Conservation (phyloP, 2,888 invertebrate genomes). For the Troides aeacus region DNA sequence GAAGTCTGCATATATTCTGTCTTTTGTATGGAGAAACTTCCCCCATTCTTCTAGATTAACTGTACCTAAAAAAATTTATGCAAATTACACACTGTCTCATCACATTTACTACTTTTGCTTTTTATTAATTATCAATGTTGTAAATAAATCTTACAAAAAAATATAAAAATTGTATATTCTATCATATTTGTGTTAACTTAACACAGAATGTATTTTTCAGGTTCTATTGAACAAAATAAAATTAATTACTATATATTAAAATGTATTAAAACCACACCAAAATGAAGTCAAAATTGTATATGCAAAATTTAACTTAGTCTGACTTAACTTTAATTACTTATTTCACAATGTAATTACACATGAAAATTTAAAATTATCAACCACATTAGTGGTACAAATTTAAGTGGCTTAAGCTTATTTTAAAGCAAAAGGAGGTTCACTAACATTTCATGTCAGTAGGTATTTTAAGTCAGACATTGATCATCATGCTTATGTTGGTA, state of each 20-base stretch:
- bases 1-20: conserved; percentile 93
- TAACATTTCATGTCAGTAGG: too few species aligned
- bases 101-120: not conserved
- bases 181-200: not conserved
- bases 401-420: too few species aligned
- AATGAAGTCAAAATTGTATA: not conserved
- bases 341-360: too few species aligned
- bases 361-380: too few species aligned
- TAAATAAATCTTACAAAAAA: not conserved
- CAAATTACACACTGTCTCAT: not conserved
- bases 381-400: too few species aligned
- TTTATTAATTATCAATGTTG: not conserved
- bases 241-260: too few species aligned
- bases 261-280: not conserved
- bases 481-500: too few species aligned
- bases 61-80: conserved; percentile 82
- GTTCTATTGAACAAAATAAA: too few species aligned
- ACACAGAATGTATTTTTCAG: too few species aligned
- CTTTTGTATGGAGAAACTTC: conserved; percentile 95
- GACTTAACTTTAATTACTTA: too few species aligned
- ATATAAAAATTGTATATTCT: not conserved
- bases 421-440: too few species aligned
- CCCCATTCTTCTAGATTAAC: conserved; percentile 96
- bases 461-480: too few species aligned
- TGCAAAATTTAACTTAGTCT: not conserved